These are phyloP conservation scores for Hyphantria cunea DNA, from an alignment of 1,140 invertebrate species.

Conservation along the genomic window DNA sequence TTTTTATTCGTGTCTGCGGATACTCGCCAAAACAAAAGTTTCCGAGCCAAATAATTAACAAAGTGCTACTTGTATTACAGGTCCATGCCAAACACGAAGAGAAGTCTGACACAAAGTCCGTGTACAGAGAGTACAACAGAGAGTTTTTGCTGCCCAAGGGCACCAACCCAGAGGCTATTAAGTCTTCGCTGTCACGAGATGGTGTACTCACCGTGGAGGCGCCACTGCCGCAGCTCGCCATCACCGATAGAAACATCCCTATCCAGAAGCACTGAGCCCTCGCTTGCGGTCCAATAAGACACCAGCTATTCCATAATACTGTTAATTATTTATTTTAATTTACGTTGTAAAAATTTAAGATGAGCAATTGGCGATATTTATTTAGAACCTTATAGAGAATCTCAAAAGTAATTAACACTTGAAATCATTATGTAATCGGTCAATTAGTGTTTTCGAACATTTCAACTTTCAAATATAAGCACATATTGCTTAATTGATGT, in stretches of 20 bases:
- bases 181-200: slow-evolving; percentile 94
- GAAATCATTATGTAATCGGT: slow-evolving; percentile 45
- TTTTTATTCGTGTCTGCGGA: slow-evolving; percentile 40
- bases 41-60: no score
- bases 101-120: slow-evolving; percentile 95
- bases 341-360: slow-evolving; percentile 71
- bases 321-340: slow-evolving; percentile 81
- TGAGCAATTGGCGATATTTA: slow-evolving; percentile 71
- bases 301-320: slow-evolving; percentile 79
- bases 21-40: background rate
- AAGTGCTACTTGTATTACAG: slow-evolving; percentile 80
- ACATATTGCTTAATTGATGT: slow-evolving; percentile 52
- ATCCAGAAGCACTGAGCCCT: slow-evolving; percentile 78
- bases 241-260: slow-evolving; percentile 80
- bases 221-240: slow-evolving; percentile 90
- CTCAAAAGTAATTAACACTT: slow-evolving; percentile 69
- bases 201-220: slow-evolving; percentile 96
- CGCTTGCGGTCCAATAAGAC: slow-evolving; percentile 46
- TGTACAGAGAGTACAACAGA: slow-evolving; percentile 97
- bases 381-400: slow-evolving; percentile 75
- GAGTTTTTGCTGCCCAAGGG: slow-evolving; percentile 97
- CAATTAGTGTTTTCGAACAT: slow-evolving; percentile 48
- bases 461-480: slow-evolving; percentile 48
- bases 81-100: slow-evolving; percentile 98
- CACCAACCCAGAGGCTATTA: slow-evolving; percentile 95